Evolutionary conservation across 2,797 vertebrate species (phyloP).

Genomic region (Tauraco hartlaubi): DNA sequence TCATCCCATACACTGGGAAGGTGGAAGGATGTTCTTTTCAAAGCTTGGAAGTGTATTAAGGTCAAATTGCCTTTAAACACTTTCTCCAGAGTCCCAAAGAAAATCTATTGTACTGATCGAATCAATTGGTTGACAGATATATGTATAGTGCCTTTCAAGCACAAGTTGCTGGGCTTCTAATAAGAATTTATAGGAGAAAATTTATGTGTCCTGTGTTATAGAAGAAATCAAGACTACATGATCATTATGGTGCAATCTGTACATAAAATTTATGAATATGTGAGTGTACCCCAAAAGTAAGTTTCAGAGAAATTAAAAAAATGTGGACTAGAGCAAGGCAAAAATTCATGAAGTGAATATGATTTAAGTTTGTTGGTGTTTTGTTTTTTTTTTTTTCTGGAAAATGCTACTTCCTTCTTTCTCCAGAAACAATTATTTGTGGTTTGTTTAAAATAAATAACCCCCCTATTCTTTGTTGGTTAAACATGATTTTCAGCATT

Average conservation of each 20-base stretch:
- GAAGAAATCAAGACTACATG: background rate
- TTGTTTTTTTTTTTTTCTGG: background rate
- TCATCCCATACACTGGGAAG: background rate
- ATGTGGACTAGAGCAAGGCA: background rate
- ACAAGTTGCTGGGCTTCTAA: background rate
- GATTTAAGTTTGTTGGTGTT: background rate
- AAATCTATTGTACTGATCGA: background rate
- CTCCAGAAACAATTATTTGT: background rate
- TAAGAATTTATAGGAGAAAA: background rate
- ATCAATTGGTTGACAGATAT: background rate
- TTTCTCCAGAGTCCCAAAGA: background rate
- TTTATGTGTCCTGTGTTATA: rapidly evolving
- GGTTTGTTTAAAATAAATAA: background rate
- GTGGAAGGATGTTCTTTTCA: background rate
- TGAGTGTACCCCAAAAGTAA: background rate
- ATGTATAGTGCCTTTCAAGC: background rate
- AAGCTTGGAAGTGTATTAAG: background rate
- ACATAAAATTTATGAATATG: background rate
- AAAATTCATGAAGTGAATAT: background rate
- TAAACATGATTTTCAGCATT: background rate
- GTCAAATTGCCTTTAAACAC: background rate
- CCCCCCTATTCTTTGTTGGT: rapidly evolving
- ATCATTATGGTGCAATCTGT: background rate
- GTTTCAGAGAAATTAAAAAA: background rate
- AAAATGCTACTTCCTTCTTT: background rate